Evolutionary conservation across 2,797 vertebrate genomes (phyloP), one percentile per base, ranked within the genome.

Genomic region (Luscinia luscinia): DNA sequence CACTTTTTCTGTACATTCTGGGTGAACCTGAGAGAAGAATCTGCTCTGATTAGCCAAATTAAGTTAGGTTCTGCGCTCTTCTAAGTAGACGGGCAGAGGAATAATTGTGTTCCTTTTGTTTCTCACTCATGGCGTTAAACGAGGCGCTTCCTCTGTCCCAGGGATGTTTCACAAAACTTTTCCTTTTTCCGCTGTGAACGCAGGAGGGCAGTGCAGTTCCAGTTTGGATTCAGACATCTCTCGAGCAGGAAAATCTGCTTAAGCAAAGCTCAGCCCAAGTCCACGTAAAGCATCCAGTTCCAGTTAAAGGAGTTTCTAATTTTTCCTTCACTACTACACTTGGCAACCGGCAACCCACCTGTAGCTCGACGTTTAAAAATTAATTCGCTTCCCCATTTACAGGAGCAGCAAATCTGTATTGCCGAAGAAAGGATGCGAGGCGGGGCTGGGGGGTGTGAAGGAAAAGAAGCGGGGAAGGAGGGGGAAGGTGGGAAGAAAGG

Each of bases 191-290:
- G 1, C 52, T n/a, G 8, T 4, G 36, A 92, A 43, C 98, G 49
- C 97, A 51, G 96, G 98, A 94, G 97, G 97, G 98, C 98, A 97
- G 96, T 96, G 83, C 75, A 78, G 89, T 19, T 88, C 96, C 92
- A 95, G 84, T 23, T 76, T 96, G 90, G 48, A 51, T 59, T 58
- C 67, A 15, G 49, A 24, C 13, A 2, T 9, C 19, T 16, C 6
- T 3, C 21, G 6, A 38, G 45, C 68, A 51, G 45, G 45, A 46
- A 46, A 72, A 17, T 49, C 80, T 41, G 23, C 28, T 43, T 11
- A 1, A 7, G 27, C 24, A 7, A 26, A 77, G 28, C 43, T 52
- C 34, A 61, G 64, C 49, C 45, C 61, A 16, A 70, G 38, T 4
- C 52, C 46, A 8, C 36, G 40, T 17, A 32, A 82, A 92, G 41